A percentile compares a stretch with the other conserved stretches of the same genome.
Conservation (phyloP, 2,797 vertebrate species). For the Morus bassanus region DNA sequence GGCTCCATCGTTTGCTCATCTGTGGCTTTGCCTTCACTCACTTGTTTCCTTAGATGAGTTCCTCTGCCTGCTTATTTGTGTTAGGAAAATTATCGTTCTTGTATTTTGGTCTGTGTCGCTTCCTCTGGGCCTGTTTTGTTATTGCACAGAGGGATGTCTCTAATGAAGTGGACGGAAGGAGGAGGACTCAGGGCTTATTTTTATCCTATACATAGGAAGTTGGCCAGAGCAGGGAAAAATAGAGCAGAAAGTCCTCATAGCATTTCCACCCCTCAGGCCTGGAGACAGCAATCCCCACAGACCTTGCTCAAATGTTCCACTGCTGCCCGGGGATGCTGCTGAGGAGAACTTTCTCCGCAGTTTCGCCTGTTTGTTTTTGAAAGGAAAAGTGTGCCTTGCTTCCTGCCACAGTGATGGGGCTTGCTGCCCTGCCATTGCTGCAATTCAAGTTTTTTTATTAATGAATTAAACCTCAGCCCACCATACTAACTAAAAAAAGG, state of each 20-base stretch:
- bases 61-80: conserved; percentile 74
- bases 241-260: conserved; percentile 28
- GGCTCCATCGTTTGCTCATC: conserved; percentile 43
- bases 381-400: conserved; percentile 70
- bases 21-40: conserved; percentile 74
- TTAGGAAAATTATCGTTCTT: conserved; percentile 68
- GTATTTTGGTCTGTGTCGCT: conserved; percentile 72
- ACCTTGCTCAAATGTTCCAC: conserved; percentile 60
- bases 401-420: conserved; percentile 66
- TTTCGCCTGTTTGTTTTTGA: conserved; percentile 77
- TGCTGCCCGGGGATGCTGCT: conserved; percentile 38
- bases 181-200: conserved; percentile 40
- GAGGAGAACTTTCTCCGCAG: conserved; percentile 67
- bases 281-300: conserved; percentile 28
- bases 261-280: not conserved
- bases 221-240: conserved; percentile 1
- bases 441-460: conserved; percentile 48
- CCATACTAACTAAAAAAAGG: not conserved
- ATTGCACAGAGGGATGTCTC: conserved; percentile 60
- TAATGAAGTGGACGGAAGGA: conserved; percentile 12
- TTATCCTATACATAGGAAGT: conserved; percentile 54
- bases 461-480: conserved; percentile 15
- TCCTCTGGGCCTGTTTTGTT: conserved; percentile 64
- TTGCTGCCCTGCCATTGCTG: conserved; percentile 69
- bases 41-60: conserved; percentile 65